A percentile compares a stretch with the other conserved stretches of the same genome.
Conservation (phyloP, 2,113 vertebrate species). For the Planiliza haematocheilus region DNA sequence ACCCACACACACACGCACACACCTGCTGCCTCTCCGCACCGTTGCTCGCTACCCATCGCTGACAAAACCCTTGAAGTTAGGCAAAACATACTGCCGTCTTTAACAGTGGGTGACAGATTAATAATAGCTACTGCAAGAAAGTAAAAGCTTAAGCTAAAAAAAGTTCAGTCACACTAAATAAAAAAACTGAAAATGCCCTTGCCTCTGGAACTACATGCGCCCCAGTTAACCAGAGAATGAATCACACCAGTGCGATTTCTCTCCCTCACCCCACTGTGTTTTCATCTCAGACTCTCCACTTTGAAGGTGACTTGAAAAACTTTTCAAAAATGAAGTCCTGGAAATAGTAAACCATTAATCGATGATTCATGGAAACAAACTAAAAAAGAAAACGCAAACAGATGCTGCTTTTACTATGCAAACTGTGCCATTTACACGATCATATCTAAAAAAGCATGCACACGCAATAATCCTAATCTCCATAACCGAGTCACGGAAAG, state of each 20-base stretch:
- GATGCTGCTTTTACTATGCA: background rate
- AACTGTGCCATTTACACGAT: background rate
- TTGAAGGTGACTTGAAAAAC: background rate
- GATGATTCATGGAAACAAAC: background rate
- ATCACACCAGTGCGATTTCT: background rate
- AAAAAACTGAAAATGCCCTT: too few species aligned
- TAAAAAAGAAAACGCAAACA: background rate
- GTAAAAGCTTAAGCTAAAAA: too few species aligned
- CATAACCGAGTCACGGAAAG: conserved; percentile 4
- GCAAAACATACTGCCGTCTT: background rate
- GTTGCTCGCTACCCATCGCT: background rate
- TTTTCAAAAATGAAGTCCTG: background rate
- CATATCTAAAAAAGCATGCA: background rate
- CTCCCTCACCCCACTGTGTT: too few species aligned
- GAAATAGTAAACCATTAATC: background rate
- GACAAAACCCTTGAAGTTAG: background rate
- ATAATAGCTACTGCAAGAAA: background rate
- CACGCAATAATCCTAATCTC: background rate
- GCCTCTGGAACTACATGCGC: background rate
- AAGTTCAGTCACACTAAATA: too few species aligned
- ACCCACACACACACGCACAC: too few species aligned
- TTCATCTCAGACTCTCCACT: background rate
- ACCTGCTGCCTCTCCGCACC: conserved; percentile 28
- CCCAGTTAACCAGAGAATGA: background rate
- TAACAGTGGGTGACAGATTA: background rate